phyloP scores from a whole-genome alignment of 2,113 vertebrate species.

The Dasypus novemcinctus region DNA sequence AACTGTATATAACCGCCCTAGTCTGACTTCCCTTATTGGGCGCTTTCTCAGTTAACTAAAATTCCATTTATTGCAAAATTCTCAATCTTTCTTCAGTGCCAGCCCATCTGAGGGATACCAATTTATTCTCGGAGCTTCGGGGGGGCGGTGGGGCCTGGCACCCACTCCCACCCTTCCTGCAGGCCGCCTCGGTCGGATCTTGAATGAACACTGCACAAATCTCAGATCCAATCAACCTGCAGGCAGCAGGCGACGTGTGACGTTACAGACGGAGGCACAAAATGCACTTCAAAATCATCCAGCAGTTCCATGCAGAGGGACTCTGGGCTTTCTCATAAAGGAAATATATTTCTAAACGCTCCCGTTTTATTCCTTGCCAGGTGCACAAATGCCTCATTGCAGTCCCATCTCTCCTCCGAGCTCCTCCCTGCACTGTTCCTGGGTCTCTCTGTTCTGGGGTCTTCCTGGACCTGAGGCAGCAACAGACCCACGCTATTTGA shows the following conservation, averaged over 20 bases:
- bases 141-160: neutral
- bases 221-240: neutral
- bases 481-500: no score
- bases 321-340: no score
- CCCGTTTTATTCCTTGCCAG: rapidly evolving
- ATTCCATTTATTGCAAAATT: neutral
- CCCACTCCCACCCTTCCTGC: rapidly evolving
- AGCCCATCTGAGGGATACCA: rapidly evolving
- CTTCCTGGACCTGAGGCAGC: rapidly evolving
- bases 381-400: rapidly evolving
- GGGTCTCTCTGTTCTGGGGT: neutral
- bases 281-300: rapidly evolving
- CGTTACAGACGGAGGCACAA: rapidly evolving
- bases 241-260: rapidly evolving
- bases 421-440: rapidly evolving
- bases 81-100: neutral
- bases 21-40: neutral
- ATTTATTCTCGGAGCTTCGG: no score
- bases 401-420: neutral
- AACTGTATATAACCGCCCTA: rapidly evolving
- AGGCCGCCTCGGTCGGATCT: rapidly evolving
- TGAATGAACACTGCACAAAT: neutral
- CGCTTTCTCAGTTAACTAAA: neutral
- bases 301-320: rapidly evolving
- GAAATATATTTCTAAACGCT: neutral